Base-by-base conservation (phyloP, 2,797 vertebrate species). In the Hippocampus kuda region DNA sequence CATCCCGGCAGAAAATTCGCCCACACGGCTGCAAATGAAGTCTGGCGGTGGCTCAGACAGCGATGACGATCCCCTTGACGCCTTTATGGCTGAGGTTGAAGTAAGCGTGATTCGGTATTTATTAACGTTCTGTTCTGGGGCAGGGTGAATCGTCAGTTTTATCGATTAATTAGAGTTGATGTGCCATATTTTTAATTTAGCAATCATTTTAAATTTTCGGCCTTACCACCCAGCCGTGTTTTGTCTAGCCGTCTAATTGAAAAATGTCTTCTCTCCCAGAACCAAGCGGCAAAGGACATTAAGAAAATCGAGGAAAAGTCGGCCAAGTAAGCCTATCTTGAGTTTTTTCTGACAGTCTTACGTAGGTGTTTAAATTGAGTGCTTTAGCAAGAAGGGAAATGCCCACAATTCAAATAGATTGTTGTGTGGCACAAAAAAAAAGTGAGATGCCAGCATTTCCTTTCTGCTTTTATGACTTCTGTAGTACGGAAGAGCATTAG, bases 31-130 rank as follows among this genome's bases (percentile, higher is more conserved):
- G 85, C 95, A 98, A 79, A 93, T 98, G 77, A 89, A 92, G 79
- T 88, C 93, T 46, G 94, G 94, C 0, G 88, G 88, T 0, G 93
- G 94, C 64, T 98, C 96, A 54, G 97, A 99, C 87, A 99, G 96
- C 0, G 97, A 99, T 24, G 97, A 99, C 71, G 97, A 99, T 72
- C 97, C 97, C 15, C 89, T 99, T 70, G 97, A 99, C 78, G 95
- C 97, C 22, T 99, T 99, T 76, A 99, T 99, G 97, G 97, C 97
- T 72, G 95, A 98, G 88, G 97, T 99, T 74, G 97, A 99, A 93
- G 97, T 94, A 82, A 91, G 91, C 72, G 0, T 3, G 20, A 53
- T 18, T 8, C n/a, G 1, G 7, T 34, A 9, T 41, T 63, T 63
- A n/a, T 65, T 65, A 27, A 49, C 10, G 5, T 27, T 44, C 13